phyloP scores from a whole-genome alignment of 2,113 vertebrate genomes.

The Limanda limanda region DNA sequence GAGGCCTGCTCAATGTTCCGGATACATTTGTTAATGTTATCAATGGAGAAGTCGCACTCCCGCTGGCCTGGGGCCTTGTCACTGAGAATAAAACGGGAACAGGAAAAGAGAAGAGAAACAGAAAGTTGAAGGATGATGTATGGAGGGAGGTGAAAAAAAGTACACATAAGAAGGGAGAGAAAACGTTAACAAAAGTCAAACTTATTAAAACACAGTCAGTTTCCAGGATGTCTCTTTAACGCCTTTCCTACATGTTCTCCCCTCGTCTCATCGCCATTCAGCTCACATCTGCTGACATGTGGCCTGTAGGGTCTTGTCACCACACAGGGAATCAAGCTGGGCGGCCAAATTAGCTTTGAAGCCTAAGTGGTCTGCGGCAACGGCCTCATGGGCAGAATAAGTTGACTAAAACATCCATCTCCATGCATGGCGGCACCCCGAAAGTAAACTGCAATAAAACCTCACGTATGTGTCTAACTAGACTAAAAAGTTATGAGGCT shows the following conservation, averaged over 20 bases:
- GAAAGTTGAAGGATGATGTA: conserved; percentile 23
- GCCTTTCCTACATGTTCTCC: conserved; percentile 1
- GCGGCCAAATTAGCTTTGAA: conserved; percentile 61
- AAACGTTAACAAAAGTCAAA: conserved; percentile 28
- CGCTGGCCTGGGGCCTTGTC: conserved; percentile 98
- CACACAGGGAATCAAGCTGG: neutral
- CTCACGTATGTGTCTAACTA: conserved; percentile 25
- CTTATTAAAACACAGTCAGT: conserved; percentile 37
- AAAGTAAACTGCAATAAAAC: conserved; percentile 25
- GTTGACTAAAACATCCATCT: conserved; percentile 47
- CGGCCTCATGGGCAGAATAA: conserved; percentile 33
- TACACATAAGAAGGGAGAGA: conserved; percentile 12
- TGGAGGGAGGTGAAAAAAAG: neutral
- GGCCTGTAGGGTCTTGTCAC: conserved; percentile 28
- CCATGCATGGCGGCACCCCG: conserved; percentile 12
- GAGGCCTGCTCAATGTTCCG: conserved; percentile 98
- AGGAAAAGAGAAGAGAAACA: conserved; percentile 26
- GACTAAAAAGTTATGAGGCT: conserved; percentile 20
- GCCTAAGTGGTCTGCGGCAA: conserved; percentile 3
- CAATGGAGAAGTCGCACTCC: conserved; percentile 96
- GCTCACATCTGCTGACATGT: conserved; percentile 41
- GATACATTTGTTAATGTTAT: conserved; percentile 96
- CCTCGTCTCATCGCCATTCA: conserved; percentile 38
- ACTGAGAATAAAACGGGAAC: conserved; percentile 74
- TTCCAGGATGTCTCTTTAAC: conserved; percentile 23